Evolutionary conservation across 2,113 vertebrate genomes (phyloP).

Genomic region (Noturus placidus): DNA sequence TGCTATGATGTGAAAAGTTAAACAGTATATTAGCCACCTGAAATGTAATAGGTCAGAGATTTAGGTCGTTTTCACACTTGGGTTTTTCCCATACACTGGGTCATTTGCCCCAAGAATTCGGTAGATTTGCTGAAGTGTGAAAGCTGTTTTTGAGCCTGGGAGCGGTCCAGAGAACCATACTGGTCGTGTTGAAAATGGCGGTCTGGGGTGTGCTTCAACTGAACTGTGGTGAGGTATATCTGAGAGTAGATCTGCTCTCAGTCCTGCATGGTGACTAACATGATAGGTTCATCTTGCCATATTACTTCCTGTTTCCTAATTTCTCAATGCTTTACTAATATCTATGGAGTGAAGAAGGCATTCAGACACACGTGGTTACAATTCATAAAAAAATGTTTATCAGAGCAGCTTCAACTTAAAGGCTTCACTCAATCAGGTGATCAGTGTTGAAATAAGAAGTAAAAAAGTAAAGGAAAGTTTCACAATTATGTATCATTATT

Average conservation of each 20-base stretch:
- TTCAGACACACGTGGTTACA: neutral
- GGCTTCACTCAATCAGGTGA: neutral
- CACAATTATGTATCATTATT: neutral
- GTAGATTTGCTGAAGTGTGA: neutral
- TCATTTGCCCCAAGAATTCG: neutral
- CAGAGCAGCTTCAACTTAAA: neutral
- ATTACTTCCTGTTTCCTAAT: neutral
- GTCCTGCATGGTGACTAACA: neutral
- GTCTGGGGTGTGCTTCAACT: neutral
- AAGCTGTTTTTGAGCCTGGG: neutral
- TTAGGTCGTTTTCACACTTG: constrained; percentile 2
- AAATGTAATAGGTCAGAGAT: constrained; percentile 14
- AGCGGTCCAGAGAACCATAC: neutral
- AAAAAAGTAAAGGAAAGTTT: neutral
- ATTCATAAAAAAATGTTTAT: neutral
- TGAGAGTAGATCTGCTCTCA: neutral
- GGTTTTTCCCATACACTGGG: neutral
- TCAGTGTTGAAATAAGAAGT: neutral
- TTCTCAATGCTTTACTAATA: neutral
- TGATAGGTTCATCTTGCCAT: neutral
- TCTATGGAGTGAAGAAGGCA: neutral
- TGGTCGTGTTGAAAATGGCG: neutral
- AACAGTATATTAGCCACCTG: constrained; percentile 12
- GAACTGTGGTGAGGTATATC: neutral
- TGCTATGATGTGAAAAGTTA: constrained; percentile 13